Evolutionary conservation across 2,113 vertebrate species (phyloP), one percentile per base, ranked within the genome.

Genomic region (Monarcha castaneiventris): DNA sequence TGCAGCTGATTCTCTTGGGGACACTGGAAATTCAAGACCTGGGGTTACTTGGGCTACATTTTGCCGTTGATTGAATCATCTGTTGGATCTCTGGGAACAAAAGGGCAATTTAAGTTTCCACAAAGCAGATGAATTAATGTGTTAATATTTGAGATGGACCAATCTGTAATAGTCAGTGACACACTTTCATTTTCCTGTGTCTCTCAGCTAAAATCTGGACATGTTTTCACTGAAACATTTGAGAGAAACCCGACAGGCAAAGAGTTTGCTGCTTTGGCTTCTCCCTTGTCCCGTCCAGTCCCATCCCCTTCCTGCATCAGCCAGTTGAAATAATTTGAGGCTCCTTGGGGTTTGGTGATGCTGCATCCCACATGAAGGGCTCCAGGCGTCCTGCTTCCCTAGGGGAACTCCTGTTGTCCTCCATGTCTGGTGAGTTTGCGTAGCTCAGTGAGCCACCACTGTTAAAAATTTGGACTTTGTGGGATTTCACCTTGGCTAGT

Each of bases 21-120:
- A 69, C 77, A 46, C 33, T 71, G 61, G 39, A 85, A 82, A 67
- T 69, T 76, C 85, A 68, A 58, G 78, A 46, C 30, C 44, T 78
- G 62, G 17, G 44, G 11, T 37, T 72, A 16, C 71, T 22, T 43
- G 66, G 49, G 81, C 71, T 61, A 10, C 17, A 3, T 32, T 74
- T 59, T 52, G 51, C 61, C 13, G 0, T 32, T 46, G 72, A 86
- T 76, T 49, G 48, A 67, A 32, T 89, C 4, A 0, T 78, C 48
- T 64, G 61, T 29, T 89, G 77, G 26, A n/a, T 89, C 39, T 8
- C 1, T 8, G n/a, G 48, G 84, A 93, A 74, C 32, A 68, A 78
- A 81, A 94, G 35, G 69, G 32, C 74, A 72, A 72, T 79, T 64
- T 35, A 29, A 49, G 69, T 91, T 87, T 92, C 82, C 37, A 62